Base-by-base conservation (phyloP, 2,797 vertebrate species). In the Trematomus bernacchii region DNA sequence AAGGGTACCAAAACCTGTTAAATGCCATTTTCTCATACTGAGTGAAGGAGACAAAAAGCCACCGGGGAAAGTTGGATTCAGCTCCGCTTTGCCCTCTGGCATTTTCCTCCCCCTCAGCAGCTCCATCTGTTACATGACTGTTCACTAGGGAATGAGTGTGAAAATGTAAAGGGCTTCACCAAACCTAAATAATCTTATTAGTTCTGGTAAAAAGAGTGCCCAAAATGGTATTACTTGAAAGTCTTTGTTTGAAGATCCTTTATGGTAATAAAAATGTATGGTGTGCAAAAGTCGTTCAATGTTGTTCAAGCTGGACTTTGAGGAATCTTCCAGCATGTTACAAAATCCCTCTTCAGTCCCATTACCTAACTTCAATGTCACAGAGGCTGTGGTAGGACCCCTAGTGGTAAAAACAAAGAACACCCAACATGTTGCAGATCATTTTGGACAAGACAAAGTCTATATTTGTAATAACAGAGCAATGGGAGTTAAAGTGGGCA, bases 251-350 rank as follows among this genome's bases (percentile, higher is more conserved):
- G 10, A 75, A n/a, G 50, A 33, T 76, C 60, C 48, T 68, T 70
- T 78, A 76, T 79, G 69, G 63, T 85, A 80, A 91, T 93, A 91
- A 93, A 76, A 90, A 85, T 80, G 69, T 87, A 69, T 72, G 61
- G 57, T 87, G 57, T 88, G 52, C 19, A 66, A 66, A 72, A 69
- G 48, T 2, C 6, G 0, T n/a, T 67, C 19, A 15, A 2, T 53
- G 0, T 15, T 75, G 13, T 33, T 75, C 23, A 63, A 67, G 54
- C 60, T 53, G 6, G 13, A 13, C 12, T 46, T 23, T 1, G 14
- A 16, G 51, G 65, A 71, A 51, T 52, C 19, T 21, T 73, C 52
- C 53, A 65, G 74, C 57, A 62, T 59, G 23, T 67, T 71, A 23
- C 15, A 48, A 42, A 74, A 69, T 44, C 59, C 51, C 4, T 11